phyloP scores from a whole-genome alignment of 64 coral and sea anemone species.

The Catalaphyllia jardinei region DNA sequence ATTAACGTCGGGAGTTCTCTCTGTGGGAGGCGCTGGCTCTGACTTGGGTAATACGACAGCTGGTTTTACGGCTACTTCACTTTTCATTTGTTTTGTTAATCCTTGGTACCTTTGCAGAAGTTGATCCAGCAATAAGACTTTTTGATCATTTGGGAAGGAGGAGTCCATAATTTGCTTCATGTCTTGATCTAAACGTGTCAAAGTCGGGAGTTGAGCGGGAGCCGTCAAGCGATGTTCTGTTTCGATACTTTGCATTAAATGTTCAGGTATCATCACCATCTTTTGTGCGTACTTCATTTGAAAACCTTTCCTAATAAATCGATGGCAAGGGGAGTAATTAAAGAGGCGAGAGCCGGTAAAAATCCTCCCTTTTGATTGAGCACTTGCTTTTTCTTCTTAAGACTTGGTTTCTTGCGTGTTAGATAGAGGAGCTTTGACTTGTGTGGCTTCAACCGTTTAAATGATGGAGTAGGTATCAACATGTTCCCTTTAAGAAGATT shows the following conservation, averaged over 20 bases:
- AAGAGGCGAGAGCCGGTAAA: not conserved
- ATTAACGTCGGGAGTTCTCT: not conserved
- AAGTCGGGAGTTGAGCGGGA: not conserved
- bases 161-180: not conserved
- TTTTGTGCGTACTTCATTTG: slow-evolving; percentile 14
- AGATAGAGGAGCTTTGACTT: too few species aligned
- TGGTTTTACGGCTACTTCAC: not conserved
- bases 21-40: not conserved
- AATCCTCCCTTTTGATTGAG: too few species aligned
- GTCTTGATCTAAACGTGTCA: not conserved
- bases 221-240: slow-evolving; percentile 4
- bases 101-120: not conserved
- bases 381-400: slow-evolving; percentile 11
- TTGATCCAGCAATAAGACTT: not conserved
- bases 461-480: too few species aligned
- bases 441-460: too few species aligned
- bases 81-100: not conserved
- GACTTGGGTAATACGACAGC: not conserved
- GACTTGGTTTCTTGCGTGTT: too few species aligned
- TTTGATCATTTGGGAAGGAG: too few species aligned
- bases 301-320: too few species aligned
- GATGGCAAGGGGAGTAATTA: too few species aligned
- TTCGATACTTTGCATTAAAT: slow-evolving; percentile 4
- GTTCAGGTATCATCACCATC: not conserved
- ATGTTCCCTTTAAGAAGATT: too few species aligned